A percentile compares a stretch with the other conserved stretches of the same genome.
phyloP scores from a whole-genome alignment of 1,140 invertebrate species.

The Drosophila truncata region DNA sequence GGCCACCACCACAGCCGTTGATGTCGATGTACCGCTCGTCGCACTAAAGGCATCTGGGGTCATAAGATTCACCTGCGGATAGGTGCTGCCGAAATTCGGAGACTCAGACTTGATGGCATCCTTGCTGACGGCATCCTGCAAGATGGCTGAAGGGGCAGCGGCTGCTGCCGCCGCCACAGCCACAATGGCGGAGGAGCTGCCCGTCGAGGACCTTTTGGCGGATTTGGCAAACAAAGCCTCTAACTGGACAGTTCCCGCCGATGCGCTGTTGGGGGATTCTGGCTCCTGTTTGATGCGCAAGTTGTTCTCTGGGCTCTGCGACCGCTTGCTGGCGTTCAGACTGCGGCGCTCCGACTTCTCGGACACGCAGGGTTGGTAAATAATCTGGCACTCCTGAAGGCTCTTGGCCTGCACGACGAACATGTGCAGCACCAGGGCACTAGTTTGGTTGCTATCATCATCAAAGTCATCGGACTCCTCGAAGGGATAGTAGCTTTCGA shows the following conservation, averaged over 20 bases:
- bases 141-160: conserved; percentile 53
- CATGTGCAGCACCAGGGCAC: conserved; percentile 89
- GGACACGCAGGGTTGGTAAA: conserved; percentile 88
- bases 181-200: conserved; percentile 63
- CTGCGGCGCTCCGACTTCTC: conserved; percentile 64
- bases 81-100: conserved; percentile 84
- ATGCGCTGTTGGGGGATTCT: conserved; percentile 47
- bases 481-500: conserved; percentile 83
- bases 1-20: conserved; percentile 53
- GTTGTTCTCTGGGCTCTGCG: conserved; percentile 49
- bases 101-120: conserved; percentile 56
- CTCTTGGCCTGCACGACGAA: conserved; percentile 95
- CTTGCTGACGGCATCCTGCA: conserved; percentile 40
- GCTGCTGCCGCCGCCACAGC: conserved; percentile 73
- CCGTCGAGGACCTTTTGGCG: conserved; percentile 38
- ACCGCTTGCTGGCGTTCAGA: conserved; percentile 61
- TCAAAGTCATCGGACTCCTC: conserved; percentile 85
- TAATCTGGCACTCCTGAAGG: conserved; percentile 93
- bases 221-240: conserved; percentile 65
- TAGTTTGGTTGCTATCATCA: conserved; percentile 76
- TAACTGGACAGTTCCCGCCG: conserved; percentile 46
- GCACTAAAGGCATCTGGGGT: conserved; percentile 95
- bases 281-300: conserved; percentile 59
- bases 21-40: conserved; percentile 85
- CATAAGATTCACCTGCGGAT: conserved; percentile 88